Evolutionary conservation across 2,888 invertebrate genomes (phyloP), one percentile per base, ranked within the genome.

Genomic region (Agonopterix heracliana): DNA sequence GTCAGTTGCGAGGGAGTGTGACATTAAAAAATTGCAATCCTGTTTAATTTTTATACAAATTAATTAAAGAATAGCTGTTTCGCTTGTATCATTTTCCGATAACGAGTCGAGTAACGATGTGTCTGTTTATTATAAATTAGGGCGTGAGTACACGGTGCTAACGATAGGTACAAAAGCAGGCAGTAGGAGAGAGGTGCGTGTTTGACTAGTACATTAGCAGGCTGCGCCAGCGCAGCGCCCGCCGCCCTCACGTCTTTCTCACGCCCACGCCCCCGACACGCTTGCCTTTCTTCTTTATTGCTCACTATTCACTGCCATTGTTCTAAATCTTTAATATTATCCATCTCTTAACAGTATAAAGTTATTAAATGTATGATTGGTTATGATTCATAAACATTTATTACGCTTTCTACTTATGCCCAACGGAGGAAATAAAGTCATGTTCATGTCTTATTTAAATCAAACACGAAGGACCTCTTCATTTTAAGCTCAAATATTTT

Each of bases 181-280:
- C 48, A 54, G 54, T 49, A 57, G 57, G 50, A 59, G 57, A 55
- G 56, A 54, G 63, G 62, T 69, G 71, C 72, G 71, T 86, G 81
- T 86, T 83, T 86, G 81, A 64, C 60, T 63, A 63, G 64, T 62
- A 63, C 71, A 77, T 86, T 86, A 86, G 77, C 78, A 26, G 54
- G 65, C 64, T 55, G 51, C 35, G 46, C 49, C 57, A 64, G 59
- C 26, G 26, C 26, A 63, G 61, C 71, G 63, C 71, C 76, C 71
- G 63, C 71, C 76, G 74, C 75, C 74, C 71, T 71, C 76, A 66
- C 66, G 57, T 63, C 71, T 74, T 82, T 84, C 85, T 71, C 85
- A 83, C 86, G 83, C 84, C 84, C 82, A 83, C 79, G 59, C 54
- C 51, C 26, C 51, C 53, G 51, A 54, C 57, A 56, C 60, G 58